These are phyloP conservation scores for Mixornis gularis DNA, from an alignment of 2,113 vertebrate species.

Conservation along the genomic window DNA sequence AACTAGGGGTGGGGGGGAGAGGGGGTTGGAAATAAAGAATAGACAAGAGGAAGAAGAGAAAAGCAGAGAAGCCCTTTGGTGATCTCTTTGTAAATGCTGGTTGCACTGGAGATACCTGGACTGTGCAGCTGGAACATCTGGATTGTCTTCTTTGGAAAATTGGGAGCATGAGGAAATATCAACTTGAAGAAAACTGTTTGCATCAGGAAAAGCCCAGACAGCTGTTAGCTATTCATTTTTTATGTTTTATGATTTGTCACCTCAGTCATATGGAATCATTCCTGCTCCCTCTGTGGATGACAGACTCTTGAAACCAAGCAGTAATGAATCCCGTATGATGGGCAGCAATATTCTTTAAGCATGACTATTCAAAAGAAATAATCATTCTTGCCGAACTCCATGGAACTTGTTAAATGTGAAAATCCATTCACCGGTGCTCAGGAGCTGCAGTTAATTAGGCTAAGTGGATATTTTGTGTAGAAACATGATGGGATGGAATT, in stretches of 20 bases:
- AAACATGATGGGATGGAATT: constrained; percentile 21
- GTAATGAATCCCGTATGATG: constrained; percentile 49
- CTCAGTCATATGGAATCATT: constrained; percentile 54
- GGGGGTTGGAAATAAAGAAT: not conserved
- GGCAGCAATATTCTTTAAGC: constrained; percentile 34
- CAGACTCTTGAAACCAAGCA: constrained; percentile 6
- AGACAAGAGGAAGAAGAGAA: not conserved
- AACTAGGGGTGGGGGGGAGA: no score
- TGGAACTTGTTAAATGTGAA: constrained; percentile 19
- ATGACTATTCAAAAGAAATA: constrained; percentile 43
- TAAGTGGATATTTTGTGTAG: constrained; percentile 24
- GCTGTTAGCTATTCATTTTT: constrained; percentile 54
- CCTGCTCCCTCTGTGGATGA: constrained; percentile 26
- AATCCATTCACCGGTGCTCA: not conserved
- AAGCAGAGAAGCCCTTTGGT: not conserved
- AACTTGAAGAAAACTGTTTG: constrained; percentile 39
- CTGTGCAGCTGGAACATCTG: constrained; percentile 19
- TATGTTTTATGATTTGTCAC: constrained; percentile 54
- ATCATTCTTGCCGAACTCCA: not conserved
- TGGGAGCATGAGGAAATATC: constrained; percentile 17
- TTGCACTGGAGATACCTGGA: not conserved
- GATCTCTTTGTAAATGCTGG: not conserved
- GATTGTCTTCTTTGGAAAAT: constrained; percentile 22
- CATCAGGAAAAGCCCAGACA: constrained; percentile 2
- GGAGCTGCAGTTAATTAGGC: constrained; percentile 31